Base-by-base conservation (phyloP, 1,140 invertebrate species). In the Drosophila asahinai region DNA sequence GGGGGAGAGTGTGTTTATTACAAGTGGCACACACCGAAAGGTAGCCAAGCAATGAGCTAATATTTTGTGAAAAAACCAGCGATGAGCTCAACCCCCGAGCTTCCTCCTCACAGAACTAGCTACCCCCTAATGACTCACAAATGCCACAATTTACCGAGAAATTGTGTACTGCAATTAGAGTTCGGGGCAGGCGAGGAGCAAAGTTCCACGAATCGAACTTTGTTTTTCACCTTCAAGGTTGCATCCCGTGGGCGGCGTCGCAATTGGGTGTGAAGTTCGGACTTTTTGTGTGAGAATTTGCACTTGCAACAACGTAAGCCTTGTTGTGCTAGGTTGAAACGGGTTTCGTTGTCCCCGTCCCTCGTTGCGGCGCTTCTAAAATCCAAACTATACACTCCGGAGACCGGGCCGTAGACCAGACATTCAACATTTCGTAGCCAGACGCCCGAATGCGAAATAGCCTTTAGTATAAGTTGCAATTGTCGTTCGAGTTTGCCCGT, bases 161-260 rank as follows among this genome's bases (percentile, higher is more conserved):
- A 81, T 59, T 68, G 65, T 51, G 2, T 47, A 76, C 70, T 86
- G 80, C 84, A 86, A 89, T 83, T 86, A 87, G 84, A 73, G 64
- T 77, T 49, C 38, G 33, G 54, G 54, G 54, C 54, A 58, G 43
- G 47, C 76, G 75, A 55, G 33, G 7, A 52, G 45, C 57, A 65
- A 72, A 67, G 45, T 77, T 57, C 38, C 25, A 11, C 65, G 57
- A 70, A 71, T 72, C 52, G 70, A 73, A 83, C 81, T 83, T 86
- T 86, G 81, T 72, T 71, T 86, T 82, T 62, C 68, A 54, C 68
- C 73, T 79, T 84, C 70, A 90, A 90, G 86, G 84, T 75, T 77
- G 33, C 55, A 40, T 86, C 51, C 40, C 48, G 63, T 64, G 63
- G 60, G 57, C 27, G 59, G 12, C 36, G 40, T 15, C 14, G 52